phyloP scores from a whole-genome alignment of 2,797 vertebrate species.

The Capromys pilorides region DNA sequence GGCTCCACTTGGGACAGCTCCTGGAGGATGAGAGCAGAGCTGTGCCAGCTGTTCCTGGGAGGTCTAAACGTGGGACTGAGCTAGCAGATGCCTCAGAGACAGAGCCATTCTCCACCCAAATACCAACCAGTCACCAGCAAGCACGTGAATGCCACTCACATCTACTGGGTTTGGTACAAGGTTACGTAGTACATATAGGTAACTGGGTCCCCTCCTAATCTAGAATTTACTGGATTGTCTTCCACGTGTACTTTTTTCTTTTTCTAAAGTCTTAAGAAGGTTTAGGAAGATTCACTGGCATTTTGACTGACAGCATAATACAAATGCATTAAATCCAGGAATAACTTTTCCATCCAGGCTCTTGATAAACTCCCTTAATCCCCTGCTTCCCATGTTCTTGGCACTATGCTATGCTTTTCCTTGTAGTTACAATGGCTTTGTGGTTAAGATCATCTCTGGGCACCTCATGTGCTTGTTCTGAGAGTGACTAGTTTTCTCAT shows the following conservation, averaged over 20 bases:
- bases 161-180: neutral
- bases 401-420: neutral
- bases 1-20: neutral
- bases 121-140: neutral
- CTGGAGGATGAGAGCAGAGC: neutral
- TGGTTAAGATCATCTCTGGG: neutral
- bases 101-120: neutral
- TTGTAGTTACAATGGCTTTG: neutral
- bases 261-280: neutral
- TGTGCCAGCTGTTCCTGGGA: neutral
- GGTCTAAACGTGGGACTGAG: neutral
- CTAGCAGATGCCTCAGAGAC: neutral
- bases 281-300: neutral
- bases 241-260: neutral
- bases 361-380: neutral
- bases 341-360: no score
- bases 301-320: neutral
- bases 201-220: neutral
- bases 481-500: neutral
- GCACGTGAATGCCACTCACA: neutral
- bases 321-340: accelerated
- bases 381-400: neutral
- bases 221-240: neutral
- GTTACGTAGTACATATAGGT: neutral
- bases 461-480: neutral